Percentiles rank a stretch among this genome's conserved stretches.
These are phyloP conservation scores for Temnothorax longispinosus DNA, from an alignment of 1,140 invertebrate genomes.

Conservation along the genomic window DNA sequence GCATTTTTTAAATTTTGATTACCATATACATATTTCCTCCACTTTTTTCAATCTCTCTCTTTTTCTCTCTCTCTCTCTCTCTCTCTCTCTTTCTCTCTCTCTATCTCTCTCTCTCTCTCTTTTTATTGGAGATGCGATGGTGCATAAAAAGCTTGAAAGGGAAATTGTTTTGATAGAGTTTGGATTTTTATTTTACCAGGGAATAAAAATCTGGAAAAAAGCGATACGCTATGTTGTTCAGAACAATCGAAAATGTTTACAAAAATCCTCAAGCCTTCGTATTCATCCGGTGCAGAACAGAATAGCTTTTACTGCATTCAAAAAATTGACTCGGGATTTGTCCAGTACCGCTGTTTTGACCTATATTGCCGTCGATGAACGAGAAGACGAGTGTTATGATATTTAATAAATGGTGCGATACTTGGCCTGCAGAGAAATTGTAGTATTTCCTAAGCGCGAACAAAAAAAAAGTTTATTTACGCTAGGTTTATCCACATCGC, in stretches of 20 bases:
- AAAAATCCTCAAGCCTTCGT: constrained; percentile 46
- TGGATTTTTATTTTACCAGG: constrained; percentile 44
- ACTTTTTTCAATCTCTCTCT: neutral
- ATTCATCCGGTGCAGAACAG: neutral
- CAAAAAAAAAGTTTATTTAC: neutral
- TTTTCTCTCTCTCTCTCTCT: neutral
- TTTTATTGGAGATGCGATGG: constrained; percentile 24
- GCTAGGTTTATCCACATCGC: neutral
- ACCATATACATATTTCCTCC: neutral
- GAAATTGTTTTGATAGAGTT: constrained; percentile 56
- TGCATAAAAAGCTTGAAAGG: constrained; percentile 42
- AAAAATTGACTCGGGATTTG: constrained; percentile 31
- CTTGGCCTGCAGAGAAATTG: neutral
- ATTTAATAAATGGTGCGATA: constrained; percentile 2
- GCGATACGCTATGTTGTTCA: constrained; percentile 49
- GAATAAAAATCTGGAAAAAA: constrained; percentile 54
- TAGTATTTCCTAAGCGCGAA: neutral
- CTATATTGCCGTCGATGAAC: neutral
- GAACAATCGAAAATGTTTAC: constrained; percentile 56
- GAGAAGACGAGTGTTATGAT: neutral
- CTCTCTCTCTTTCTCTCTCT: neutral
- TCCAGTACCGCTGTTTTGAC: neutral
- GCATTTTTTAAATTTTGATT: neutral
- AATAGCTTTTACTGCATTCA: constrained; percentile 22
- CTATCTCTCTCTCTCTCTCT: neutral